Percentiles rank a stretch among this genome's conserved stretches.
phyloP scores from a whole-genome alignment of 2,113 vertebrate species.

The Podocnemis expansa region DNA sequence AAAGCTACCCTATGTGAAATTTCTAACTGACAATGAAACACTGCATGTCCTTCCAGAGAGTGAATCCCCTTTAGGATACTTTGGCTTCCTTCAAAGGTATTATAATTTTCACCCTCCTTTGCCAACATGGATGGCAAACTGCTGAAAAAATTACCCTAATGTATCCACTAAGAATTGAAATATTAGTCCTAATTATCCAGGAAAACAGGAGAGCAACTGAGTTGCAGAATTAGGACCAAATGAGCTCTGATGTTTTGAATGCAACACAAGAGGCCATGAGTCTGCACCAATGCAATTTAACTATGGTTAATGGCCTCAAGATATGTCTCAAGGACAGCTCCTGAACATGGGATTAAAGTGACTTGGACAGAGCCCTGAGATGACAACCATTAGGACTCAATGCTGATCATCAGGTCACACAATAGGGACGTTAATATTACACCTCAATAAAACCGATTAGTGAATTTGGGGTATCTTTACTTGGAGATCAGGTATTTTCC shows the following conservation, averaged over 20 bases:
- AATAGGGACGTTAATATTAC: neutral
- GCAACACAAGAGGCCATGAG: neutral
- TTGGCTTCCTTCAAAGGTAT: neutral
- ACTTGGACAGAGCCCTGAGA: accelerated
- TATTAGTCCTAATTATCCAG: neutral
- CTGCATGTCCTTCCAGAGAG: neutral
- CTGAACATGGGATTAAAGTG: accelerated
- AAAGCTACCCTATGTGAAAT: neutral
- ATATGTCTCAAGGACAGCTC: neutral
- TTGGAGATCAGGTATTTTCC: neutral
- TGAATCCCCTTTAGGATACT: neutral
- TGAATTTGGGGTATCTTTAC: neutral
- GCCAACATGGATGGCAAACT: neutral
- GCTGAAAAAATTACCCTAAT: neutral
- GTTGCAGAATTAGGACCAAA: neutral
- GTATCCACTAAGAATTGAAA: neutral
- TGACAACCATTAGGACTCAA: neutral
- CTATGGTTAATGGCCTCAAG: neutral
- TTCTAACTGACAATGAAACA: neutral
- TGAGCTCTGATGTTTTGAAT: neutral
- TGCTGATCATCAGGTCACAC: neutral
- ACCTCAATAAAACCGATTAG: neutral
- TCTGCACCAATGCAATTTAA: neutral
- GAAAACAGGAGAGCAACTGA: neutral
- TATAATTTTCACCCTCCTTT: neutral